phyloP scores from a whole-genome alignment of 1,140 invertebrate species.

The Drosophila saltans region DNA sequence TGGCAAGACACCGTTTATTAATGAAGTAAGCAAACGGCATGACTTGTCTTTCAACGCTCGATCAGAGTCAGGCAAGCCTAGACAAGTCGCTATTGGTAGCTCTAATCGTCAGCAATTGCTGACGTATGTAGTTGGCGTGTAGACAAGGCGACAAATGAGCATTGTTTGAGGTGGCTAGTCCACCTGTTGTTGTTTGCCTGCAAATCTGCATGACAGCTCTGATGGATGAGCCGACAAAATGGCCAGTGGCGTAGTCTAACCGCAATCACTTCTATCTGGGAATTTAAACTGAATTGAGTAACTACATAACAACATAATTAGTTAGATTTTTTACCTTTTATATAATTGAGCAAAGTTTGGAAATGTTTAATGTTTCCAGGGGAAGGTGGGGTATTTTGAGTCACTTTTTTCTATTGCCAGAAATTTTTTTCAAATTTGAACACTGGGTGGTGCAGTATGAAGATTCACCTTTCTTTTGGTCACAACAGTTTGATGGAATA shows the following conservation, averaged over 20 bases:
- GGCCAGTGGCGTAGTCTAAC: conserved; percentile 28
- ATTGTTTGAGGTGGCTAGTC: conserved; percentile 35
- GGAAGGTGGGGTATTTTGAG: no score
- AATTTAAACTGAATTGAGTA: no score
- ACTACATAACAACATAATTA: not conserved
- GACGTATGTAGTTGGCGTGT: conserved; percentile 32
- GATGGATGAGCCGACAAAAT: conserved; percentile 53
- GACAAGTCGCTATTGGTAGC: not conserved
- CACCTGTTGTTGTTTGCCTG: conserved; percentile 14
- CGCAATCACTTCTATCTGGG: not conserved
- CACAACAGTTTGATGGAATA: no score
- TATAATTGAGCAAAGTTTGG: no score
- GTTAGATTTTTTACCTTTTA: no score
- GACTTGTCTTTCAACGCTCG: conserved; percentile 54
- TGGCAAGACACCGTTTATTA: conserved; percentile 63
- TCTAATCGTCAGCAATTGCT: not conserved
- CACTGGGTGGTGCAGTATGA: no score
- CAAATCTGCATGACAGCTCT: conserved; percentile 29
- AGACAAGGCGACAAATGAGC: conserved; percentile 53
- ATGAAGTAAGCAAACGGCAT: conserved; percentile 57
- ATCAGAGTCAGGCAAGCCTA: conserved; percentile 23
- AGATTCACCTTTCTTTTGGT: no score
- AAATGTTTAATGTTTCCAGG: no score
- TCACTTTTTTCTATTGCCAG: no score
- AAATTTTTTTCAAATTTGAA: no score